Evolutionary conservation across 2,113 vertebrate genomes (phyloP).

Genomic region (Oryzias curvinotus): DNA sequence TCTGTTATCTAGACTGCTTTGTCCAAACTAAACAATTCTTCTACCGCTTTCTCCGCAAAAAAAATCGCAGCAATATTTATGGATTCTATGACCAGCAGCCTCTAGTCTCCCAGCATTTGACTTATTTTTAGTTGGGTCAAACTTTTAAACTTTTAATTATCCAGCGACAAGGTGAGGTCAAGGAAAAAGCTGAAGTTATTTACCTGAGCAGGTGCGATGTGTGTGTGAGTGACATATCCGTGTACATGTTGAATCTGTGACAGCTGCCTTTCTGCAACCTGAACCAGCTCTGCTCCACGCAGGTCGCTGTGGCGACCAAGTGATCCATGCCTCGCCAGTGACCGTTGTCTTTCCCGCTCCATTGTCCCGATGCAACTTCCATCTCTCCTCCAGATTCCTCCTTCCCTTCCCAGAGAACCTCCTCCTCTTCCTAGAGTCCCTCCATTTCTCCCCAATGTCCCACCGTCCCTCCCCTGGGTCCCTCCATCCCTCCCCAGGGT

Average conservation of each 20-base stretch:
- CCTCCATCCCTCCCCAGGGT: conserved; percentile 17
- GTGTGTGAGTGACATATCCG: conserved; percentile 92
- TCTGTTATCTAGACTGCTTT: no score
- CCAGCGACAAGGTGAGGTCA: background rate
- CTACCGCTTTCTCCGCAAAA: no score
- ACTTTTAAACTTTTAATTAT: background rate
- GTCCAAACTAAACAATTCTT: no score
- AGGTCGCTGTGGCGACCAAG: conserved; percentile 68
- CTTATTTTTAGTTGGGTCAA: no score
- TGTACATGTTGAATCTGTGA: conserved; percentile 94
- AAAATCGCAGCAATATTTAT: no score
- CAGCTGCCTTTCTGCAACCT: conserved; percentile 91
- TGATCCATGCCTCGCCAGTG: conserved; percentile 56
- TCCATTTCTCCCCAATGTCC: conserved; percentile 4
- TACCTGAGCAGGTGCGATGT: conserved; percentile 78
- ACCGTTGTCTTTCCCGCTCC: conserved; percentile 48
- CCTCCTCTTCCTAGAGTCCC: conserved; percentile 17
- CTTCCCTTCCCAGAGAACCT: conserved; percentile 2
- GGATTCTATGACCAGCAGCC: no score
- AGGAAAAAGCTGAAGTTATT: conserved; percentile 10
- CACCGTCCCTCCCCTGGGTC: conserved; percentile 15
- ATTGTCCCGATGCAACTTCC: conserved; percentile 21
- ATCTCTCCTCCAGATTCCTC: conserved; percentile 43
- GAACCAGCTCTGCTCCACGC: conserved; percentile 88
- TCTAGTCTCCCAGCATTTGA: no score